Evolutionary conservation across 2,888 invertebrate genomes (phyloP).

Genomic region (Cephus rjabovi): DNA sequence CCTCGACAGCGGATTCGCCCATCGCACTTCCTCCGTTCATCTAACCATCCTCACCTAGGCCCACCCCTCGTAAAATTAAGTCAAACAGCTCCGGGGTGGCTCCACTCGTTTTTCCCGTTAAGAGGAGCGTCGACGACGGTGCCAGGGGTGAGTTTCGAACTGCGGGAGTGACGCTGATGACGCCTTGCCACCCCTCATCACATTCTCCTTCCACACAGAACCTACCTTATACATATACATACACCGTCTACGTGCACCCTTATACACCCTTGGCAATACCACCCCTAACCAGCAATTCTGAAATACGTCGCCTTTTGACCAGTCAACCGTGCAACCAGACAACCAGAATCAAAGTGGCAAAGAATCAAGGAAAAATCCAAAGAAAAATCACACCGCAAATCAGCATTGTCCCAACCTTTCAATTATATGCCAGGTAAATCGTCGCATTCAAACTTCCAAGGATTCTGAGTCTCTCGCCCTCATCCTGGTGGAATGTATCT

Average conservation of each 20-base stretch:
- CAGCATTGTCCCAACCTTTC: neutral
- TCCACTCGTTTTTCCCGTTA: slow-evolving; percentile 45
- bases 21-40: slow-evolving; percentile 5
- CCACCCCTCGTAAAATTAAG: slow-evolving; percentile 60
- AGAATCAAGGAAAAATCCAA: neutral
- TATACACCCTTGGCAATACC: neutral
- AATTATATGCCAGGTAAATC: neutral
- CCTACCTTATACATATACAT: neutral
- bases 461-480: neutral
- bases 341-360: neutral
- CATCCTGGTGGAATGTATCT: neutral
- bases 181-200: slow-evolving; percentile 5
- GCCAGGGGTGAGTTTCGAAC: slow-evolving; percentile 20
- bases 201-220: neutral
- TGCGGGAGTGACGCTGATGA: slow-evolving; percentile 22
- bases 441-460: neutral
- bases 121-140: slow-evolving; percentile 33
- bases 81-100: slow-evolving; percentile 59
- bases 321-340: neutral
- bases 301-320: neutral
- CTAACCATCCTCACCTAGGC: slow-evolving; percentile 24
- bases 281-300: neutral
- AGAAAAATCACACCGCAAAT: neutral
- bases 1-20: slow-evolving; percentile 29
- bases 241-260: neutral